Conservation (phyloP, 2,113 vertebrate species). For the Gopherus flavomarginatus region DNA sequence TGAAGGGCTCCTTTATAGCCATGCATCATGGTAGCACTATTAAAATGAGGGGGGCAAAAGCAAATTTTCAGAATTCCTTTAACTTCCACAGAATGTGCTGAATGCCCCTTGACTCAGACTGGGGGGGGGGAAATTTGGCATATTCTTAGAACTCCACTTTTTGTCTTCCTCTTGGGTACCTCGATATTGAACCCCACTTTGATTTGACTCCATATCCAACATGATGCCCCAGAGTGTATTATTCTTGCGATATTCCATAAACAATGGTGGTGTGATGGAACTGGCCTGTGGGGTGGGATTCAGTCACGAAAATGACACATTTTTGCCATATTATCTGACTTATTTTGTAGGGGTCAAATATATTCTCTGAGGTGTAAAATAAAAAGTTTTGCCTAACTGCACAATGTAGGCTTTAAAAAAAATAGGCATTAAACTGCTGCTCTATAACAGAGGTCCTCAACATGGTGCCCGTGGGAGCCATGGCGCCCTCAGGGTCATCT, state of each 20-base stretch:
- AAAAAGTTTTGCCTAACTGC: background rate
- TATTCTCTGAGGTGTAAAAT: background rate
- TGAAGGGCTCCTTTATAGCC: background rate
- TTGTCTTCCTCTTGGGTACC: background rate
- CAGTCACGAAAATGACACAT: background rate
- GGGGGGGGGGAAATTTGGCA: background rate
- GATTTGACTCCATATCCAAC: background rate
- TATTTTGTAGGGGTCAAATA: fast-evolving
- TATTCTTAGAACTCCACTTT: background rate
- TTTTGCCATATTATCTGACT: background rate
- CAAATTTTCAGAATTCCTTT: background rate
- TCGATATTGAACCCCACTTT: background rate
- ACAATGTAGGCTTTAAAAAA: background rate
- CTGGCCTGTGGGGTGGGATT: background rate
- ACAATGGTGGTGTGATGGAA: background rate
- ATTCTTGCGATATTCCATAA: background rate
- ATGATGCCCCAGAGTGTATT: background rate
- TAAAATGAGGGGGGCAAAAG: background rate
- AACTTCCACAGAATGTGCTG: background rate
- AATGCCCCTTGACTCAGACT: background rate
- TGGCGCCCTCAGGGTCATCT: too few species aligned
- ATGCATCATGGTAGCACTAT: fast-evolving
- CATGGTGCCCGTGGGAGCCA: too few species aligned
- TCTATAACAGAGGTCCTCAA: too few species aligned
- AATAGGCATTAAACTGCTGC: background rate